Base-by-base conservation (phyloP, 2,113 vertebrate genomes). In the Ondatra zibethicus region DNA sequence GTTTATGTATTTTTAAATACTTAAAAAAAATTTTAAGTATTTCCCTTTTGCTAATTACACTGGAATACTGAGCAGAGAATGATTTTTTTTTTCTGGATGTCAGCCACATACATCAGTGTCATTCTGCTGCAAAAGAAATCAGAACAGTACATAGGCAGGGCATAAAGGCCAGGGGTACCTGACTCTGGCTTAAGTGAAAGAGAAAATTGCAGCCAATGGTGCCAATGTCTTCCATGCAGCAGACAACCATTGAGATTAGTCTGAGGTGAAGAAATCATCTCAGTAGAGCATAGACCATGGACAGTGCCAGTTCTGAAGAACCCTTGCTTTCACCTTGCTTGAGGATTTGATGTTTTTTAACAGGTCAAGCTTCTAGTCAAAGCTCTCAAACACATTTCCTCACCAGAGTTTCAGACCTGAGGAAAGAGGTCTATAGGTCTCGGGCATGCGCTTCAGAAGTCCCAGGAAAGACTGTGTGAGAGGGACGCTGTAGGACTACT, bases 341-440 rank as follows among this genome's bases (percentile, higher is more conserved):
- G 42, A 47, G 86, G 52, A 90, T 88, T 91, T 80, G 16, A 78
- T 86, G 65, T 89, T 50, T 70, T 91, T 78, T 68, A 85, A 96
- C 27, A 14, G 47, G 36, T 88, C 86, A 81, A 92, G 14, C 55
- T 94, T 55, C 92, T 81, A 58, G 80, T 50, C 42, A 93, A 95
- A 91, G 78, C 12, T 61, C 45, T 92, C 33, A 81, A 80, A 31
- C 2, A 72, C 39, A 93, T 72, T 73, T 91, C 85, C 25, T 91
- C 77, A 89, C 8, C 33, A 76, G 13, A 76, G 66, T 72, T 89
- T 13, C 27, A 92, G 73, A 93, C 68, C 33, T 52, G 50, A 91
- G 42, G 85, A 58, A 89, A 95, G 39, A 94, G 29, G 77, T 36
- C 14, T 31, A 23, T 7, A 33, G 72, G 19, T n/a, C 23, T 25